A percentile compares a stretch with the other conserved stretches of the same genome.
These are phyloP conservation scores for Cephalopachus bancanus DNA, from an alignment of 2,797 vertebrate species.

Conservation along the genomic window DNA sequence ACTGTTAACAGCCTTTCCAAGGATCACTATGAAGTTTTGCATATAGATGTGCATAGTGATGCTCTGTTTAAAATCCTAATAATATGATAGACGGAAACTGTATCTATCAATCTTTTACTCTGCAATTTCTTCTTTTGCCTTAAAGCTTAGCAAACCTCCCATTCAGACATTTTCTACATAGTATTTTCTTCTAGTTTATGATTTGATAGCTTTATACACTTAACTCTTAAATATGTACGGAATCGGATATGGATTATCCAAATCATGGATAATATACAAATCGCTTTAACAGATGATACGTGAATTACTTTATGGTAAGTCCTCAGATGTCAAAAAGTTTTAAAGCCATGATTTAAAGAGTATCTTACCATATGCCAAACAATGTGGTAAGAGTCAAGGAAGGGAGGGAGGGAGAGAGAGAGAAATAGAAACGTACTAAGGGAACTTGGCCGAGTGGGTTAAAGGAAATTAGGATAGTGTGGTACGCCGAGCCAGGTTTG, in stretches of 20 bases:
- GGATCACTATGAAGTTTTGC: neutral
- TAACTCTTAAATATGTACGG: neutral
- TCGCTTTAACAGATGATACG: neutral
- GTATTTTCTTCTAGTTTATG: neutral
- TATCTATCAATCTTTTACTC: neutral
- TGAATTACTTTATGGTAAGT: neutral
- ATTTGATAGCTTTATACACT: neutral
- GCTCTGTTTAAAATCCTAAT: neutral
- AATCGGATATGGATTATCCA: neutral
- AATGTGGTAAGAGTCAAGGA: neutral
- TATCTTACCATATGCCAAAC: constrained; percentile 16
- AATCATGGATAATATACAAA: neutral
- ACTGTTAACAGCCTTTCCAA: neutral
- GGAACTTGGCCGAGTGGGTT: neutral
- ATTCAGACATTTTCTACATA: constrained; percentile 1
- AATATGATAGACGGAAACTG: neutral
- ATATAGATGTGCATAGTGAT: neutral
- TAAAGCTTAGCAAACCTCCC: neutral
- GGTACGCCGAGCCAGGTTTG: neutral
- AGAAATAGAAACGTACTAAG: neutral
- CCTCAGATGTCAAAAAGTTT: neutral
- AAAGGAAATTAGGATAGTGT: neutral
- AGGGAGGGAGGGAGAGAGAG: neutral
- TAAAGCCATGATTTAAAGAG: neutral
- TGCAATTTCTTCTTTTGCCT: constrained; percentile 21